A percentile compares a stretch with the other conserved stretches of the same genome.
Evolutionary conservation across 2,797 vertebrate genomes (phyloP).

Genomic region (Hephaestus fuliginosus): DNA sequence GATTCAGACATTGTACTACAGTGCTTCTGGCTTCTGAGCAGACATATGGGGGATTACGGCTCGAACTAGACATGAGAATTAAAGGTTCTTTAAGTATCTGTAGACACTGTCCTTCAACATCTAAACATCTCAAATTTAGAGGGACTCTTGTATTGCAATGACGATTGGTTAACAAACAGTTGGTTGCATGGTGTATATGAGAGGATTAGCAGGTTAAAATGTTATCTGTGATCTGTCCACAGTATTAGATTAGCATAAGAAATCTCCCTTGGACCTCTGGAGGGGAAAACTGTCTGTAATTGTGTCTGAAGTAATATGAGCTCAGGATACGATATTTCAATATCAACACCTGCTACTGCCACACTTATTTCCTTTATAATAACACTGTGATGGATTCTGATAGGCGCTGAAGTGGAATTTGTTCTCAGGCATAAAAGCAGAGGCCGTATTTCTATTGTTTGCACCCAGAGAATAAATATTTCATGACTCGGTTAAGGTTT

Average conservation of each 20-base stretch:
- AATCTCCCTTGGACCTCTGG: neutral
- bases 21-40: neutral
- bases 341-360: neutral
- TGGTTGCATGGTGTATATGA: neutral
- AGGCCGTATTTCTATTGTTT: slow-evolving; percentile 10
- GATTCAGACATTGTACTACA: neutral
- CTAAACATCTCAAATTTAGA: neutral
- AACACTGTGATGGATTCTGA: slow-evolving; percentile 10
- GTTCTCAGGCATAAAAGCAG: slow-evolving; percentile 1
- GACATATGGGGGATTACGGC: neutral
- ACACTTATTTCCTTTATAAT: neutral
- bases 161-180: too few relatives aligned
- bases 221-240: neutral
- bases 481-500: slow-evolving; percentile 24
- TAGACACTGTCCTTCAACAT: neutral
- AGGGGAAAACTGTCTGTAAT: neutral
- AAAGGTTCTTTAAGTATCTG: neutral
- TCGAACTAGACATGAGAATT: neutral
- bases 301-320: neutral
- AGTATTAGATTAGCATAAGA: neutral
- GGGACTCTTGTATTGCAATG: too few relatives aligned
- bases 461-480: slow-evolving; percentile 7
- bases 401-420: slow-evolving; percentile 16
- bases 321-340: neutral
- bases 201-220: slow-evolving; percentile 2